phyloP scores from a whole-genome alignment of 2,797 vertebrate species.

The Loris lydekkerianus region DNA sequence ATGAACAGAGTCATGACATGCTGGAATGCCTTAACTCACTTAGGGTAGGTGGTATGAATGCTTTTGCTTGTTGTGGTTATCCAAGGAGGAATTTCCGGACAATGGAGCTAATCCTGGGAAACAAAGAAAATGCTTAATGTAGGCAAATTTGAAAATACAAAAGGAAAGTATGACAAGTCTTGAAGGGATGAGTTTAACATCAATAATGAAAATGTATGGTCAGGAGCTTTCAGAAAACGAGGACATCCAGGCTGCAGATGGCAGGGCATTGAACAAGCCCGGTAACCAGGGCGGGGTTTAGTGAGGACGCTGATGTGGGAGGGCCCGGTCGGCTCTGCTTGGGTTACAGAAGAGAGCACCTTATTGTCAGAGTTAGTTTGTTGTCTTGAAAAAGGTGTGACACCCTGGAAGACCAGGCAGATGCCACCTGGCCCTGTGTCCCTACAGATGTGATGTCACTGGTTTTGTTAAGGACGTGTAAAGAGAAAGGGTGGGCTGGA shows the following conservation, averaged over 20 bases:
- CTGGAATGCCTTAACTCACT: neutral
- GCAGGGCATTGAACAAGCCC: neutral
- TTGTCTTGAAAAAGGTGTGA: neutral
- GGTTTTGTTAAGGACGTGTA: neutral
- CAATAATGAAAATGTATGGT: neutral
- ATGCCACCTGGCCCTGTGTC: neutral
- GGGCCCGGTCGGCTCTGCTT: neutral
- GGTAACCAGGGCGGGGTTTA: neutral
- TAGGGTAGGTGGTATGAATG: neutral
- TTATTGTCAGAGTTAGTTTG: neutral
- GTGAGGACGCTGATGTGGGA: neutral
- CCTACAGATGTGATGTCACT: too few species aligned
- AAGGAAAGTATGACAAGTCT: neutral
- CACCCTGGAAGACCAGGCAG: neutral
- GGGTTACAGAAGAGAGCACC: neutral
- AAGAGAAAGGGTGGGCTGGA: neutral
- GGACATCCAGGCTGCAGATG: neutral
- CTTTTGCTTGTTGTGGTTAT: neutral
- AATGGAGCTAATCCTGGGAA: neutral
- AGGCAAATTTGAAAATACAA: neutral
- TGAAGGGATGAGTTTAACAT: neutral
- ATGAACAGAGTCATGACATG: accelerated
- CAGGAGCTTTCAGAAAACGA: neutral
- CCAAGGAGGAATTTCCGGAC: neutral
- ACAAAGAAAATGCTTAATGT: neutral